These are phyloP conservation scores for Alligator mississippiensis DNA, from an alignment of 2,113 vertebrate genomes.

Conservation along the genomic window DNA sequence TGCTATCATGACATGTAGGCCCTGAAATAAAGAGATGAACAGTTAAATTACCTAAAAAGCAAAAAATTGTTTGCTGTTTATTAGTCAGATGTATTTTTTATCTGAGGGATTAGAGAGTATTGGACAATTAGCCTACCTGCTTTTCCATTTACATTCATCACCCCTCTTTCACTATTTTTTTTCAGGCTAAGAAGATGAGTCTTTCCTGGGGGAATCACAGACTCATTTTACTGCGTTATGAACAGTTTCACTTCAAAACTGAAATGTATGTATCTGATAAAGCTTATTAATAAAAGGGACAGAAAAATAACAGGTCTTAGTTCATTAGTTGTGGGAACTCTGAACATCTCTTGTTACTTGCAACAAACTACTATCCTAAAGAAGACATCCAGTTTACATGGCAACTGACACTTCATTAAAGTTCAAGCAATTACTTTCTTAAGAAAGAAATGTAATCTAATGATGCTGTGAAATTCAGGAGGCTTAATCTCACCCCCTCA, in stretches of 20 bases:
- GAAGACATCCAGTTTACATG: not conserved
- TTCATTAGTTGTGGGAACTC: not conserved
- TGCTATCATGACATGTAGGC: not conserved
- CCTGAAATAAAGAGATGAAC: not conserved
- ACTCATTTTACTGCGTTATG: not conserved
- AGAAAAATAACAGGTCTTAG: not conserved
- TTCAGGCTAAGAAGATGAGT: not conserved
- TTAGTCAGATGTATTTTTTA: not conserved
- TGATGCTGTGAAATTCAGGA: not conserved
- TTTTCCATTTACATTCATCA: not conserved
- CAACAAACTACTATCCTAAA: not conserved
- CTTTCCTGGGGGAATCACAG: not conserved
- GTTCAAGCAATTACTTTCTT: not conserved
- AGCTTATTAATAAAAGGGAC: not conserved
- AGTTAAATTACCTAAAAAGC: not conserved
- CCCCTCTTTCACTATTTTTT: not conserved
- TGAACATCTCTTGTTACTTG: not conserved
- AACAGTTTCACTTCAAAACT: not conserved
- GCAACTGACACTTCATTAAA: not conserved
- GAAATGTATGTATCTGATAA: not conserved
- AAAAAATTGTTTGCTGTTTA: accelerated
- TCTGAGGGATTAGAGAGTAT: not conserved
- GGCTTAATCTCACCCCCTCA: accelerated
- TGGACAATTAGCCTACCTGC: not conserved
- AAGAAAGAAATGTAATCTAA: not conserved